Evolutionary conservation across 2,888 invertebrate genomes (phyloP), one percentile per base, ranked within the genome.

Genomic region (Phortica magna): DNA sequence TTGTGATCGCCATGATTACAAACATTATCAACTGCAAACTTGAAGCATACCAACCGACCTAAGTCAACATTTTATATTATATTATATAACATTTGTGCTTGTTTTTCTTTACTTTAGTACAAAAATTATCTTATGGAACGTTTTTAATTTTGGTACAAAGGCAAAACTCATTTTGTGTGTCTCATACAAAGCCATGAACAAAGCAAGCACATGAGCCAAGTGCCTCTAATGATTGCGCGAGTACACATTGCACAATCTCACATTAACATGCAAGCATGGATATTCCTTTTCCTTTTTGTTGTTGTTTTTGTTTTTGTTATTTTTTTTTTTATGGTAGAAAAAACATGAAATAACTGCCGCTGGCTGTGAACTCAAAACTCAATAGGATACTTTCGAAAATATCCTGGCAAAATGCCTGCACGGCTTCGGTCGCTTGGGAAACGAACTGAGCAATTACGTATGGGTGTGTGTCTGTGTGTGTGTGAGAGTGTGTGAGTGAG

Each of bases 371-470:
- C 70, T 71, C 53, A 55, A 71, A 55, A 71, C 70, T 71, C 53
- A 55, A 71, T 71, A 55, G 70, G 55, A 71, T 53, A 55, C 70
- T 71, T 71, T 55, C 7, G 41, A 65, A 71, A 71, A 71, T 71
- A 71, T 71, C 70, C 70, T 71, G 53, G 70, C 70, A 71, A 31
- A 71, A 43, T 71, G 70, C 70, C 70, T 19, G 53, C 53, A 9
- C 14, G 48, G 31, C 31, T 31, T 31, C 31, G 31, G 2, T 31
- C 5, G 31, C 31, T 64, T 6, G 43, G 19, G 55, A 59, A 73
- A 80, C 73, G 79, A 82, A 77, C 76, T 77, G 76, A 76, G 82
- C 83, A 83, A 83, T 83, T 83, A 82, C 83, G 76, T 77, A 76
- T 53, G 41, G 41, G 65, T 17, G 41, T n/a, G 41, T 41, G 22